Evolutionary conservation across 2,888 invertebrate species (phyloP), one percentile per base, ranked within the genome.

Genomic region (Troides helena): DNA sequence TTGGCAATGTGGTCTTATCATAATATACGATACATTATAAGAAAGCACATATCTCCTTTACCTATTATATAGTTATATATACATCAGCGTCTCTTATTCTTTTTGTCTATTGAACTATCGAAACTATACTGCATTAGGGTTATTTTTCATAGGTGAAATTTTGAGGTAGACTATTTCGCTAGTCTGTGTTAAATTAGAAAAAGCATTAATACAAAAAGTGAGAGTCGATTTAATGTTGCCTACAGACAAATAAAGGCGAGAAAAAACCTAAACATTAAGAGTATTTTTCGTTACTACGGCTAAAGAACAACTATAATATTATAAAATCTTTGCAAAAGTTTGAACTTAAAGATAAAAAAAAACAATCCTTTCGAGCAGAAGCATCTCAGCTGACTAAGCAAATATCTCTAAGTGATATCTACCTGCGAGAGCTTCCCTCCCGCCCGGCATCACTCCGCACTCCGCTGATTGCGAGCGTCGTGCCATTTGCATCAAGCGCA

Each of bases 401-500:
- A 61, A 66, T 72, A 65, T 69, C 62, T 61, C 67, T 69, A 66
- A 67, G 65, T 68, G 69, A 70, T 70, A 65, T 57, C 71, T 71
- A 57, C 62, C 70, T 63, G 68, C 21, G 65, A 53, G 62, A 53
- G 62, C 60, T 53, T 36, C 59, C 65, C 67, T 64, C 59, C 46
- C 64, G 58, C 59, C 63, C 71, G 67, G 68, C 58, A 71, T 62
- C 65, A 59, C 72, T 68, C 71, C 77, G 82, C 89, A 88, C 89
- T 90, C 77, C 77, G 79, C 83, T 89, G 90, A 90, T 90, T 90
- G 88, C 86, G 74, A 77, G 73, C 78, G 71, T 77, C 78, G 82
- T 78, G 80, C 85, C 85, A 87, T 86, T 87, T 85, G 81, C 87
- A 85, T 87, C 81, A 78, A 79, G 72, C 73, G 73, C 82, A 84